A percentile compares a stretch with the other conserved stretches of the same genome.
Evolutionary conservation across 1,140 invertebrate species (phyloP).

Genomic region (Steinernema khuongi): DNA sequence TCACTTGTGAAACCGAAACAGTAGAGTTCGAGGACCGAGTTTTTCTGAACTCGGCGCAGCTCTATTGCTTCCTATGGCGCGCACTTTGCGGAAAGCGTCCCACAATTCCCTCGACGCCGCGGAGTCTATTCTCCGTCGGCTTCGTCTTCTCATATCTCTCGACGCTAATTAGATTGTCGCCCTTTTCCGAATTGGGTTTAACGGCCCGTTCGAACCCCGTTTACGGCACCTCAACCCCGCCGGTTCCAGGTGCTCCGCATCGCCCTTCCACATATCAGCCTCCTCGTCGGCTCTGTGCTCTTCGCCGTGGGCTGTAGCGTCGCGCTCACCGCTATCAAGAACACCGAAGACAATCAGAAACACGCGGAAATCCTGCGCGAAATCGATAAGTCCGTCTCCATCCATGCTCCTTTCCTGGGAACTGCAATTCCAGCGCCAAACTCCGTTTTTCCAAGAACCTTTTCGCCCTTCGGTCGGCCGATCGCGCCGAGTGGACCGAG

Average conservation of each 20-base stretch:
- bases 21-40: no score
- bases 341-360: conserved; percentile 22
- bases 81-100: not conserved
- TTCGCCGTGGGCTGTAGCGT: conserved; percentile 42
- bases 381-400: conserved; percentile 22
- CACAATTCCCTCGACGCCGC: not conserved
- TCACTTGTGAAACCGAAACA: no score
- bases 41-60: no score
- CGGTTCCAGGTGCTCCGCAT: conserved; percentile 52
- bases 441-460: conserved; percentile 14
- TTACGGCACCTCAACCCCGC: not conserved
- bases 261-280: conserved; percentile 55
- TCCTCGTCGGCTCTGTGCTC: conserved; percentile 50
- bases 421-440: conserved; percentile 9
- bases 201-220: not conserved
- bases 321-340: conserved; percentile 47
- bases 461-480: conserved; percentile 12
- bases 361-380: conserved; percentile 2
- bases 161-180: conserved; percentile 8
- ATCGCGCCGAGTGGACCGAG: conserved; percentile 24
- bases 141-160: conserved; percentile 17
- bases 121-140: not conserved
- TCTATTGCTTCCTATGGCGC: not conserved
- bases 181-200: conserved; percentile 9
- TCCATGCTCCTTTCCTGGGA: not conserved